Percentiles rank a stretch among this genome's conserved stretches.
phyloP scores from a whole-genome alignment of 2,113 vertebrate species.

The Triplophysa rosa region DNA sequence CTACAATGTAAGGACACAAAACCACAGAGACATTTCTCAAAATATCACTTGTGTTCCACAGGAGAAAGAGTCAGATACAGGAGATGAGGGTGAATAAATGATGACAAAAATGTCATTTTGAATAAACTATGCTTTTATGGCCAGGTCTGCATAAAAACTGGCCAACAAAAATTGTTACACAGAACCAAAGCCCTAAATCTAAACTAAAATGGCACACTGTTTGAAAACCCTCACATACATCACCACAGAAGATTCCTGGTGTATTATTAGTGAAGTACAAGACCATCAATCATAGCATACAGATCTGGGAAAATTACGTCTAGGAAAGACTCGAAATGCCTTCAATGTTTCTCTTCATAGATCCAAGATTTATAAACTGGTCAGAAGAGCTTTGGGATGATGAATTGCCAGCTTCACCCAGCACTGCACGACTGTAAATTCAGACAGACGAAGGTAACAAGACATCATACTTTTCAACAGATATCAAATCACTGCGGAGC shows the following conservation, averaged over 20 bases:
- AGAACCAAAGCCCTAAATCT: not conserved
- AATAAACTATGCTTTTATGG: too few relatives aligned
- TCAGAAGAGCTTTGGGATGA: not conserved
- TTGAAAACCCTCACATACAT: too few relatives aligned
- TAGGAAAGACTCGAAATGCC: not conserved
- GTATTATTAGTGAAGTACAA: not conserved
- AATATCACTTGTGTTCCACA: too few relatives aligned
- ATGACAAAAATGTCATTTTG: too few relatives aligned
- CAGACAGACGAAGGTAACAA: not conserved
- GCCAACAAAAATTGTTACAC: too few relatives aligned
- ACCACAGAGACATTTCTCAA: too few relatives aligned
- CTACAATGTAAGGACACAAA: too few relatives aligned
- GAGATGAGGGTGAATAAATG: too few relatives aligned
- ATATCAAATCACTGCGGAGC: slow-evolving; percentile 11
- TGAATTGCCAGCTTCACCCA: not conserved
- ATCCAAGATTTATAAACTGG: not conserved
- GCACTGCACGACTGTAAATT: slow-evolving; percentile 12
- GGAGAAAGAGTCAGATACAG: too few relatives aligned
- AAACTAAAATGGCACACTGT: not conserved
- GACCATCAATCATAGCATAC: slow-evolving; percentile 5
- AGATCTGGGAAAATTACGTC: not conserved
- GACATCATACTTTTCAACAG: slow-evolving; percentile 12
- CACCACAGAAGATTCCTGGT: not conserved
- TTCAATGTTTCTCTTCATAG: not conserved
- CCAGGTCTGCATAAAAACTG: too few relatives aligned